phyloP scores from a whole-genome alignment of 2,113 vertebrate genomes.

The Rafetus swinhoei region DNA sequence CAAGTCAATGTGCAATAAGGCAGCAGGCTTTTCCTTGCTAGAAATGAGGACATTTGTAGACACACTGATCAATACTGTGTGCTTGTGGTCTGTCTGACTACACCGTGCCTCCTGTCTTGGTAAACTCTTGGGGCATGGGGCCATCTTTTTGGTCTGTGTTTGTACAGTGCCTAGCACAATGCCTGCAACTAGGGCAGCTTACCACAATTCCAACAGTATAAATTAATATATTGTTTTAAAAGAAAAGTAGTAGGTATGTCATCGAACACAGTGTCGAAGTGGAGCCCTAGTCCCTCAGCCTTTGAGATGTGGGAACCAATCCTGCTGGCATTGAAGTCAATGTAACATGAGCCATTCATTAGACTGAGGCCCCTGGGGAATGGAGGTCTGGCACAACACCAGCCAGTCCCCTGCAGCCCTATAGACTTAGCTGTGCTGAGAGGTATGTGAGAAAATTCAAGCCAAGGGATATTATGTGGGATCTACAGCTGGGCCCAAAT shows the following conservation, averaged over 20 bases:
- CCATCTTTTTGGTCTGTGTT: not conserved
- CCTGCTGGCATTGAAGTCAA: not conserved
- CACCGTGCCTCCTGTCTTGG: not conserved
- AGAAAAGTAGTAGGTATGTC: not conserved
- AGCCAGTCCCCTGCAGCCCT: not conserved
- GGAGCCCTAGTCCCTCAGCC: not conserved
- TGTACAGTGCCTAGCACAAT: not conserved
- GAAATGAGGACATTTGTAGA: not conserved
- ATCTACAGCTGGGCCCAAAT: not conserved
- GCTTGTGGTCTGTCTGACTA: not conserved
- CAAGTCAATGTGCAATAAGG: not conserved
- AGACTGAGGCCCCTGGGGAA: not conserved
- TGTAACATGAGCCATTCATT: not conserved
- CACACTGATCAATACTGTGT: not conserved
- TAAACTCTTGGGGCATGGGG: not conserved
- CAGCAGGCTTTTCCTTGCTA: not conserved
- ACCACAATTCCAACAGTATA: not conserved
- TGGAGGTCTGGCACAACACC: not conserved
- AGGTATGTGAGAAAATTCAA: not conserved
- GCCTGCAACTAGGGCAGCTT: not conserved
- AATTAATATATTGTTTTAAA: not conserved
- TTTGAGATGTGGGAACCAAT: not conserved
- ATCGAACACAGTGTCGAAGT: not conserved
- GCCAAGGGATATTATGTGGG: not conserved
- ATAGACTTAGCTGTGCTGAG: not conserved